A percentile compares a stretch with the other conserved stretches of the same genome.
These are phyloP conservation scores for Ctenomys sociabilis DNA, from an alignment of 2,113 vertebrate species.

Conservation along the genomic window DNA sequence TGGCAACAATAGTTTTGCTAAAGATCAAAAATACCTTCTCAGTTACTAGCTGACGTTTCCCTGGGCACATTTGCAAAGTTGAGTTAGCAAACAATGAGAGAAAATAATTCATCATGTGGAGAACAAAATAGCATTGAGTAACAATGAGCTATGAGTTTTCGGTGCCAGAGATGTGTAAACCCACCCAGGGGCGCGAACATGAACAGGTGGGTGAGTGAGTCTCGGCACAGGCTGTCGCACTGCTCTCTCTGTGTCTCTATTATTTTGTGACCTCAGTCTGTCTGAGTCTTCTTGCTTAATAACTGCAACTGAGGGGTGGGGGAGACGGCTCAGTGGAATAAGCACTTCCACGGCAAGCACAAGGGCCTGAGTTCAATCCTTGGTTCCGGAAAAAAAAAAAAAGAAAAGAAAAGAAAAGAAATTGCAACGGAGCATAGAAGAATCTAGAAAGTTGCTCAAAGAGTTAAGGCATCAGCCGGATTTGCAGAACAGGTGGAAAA, in stretches of 20 bases:
- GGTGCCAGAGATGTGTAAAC: not conserved
- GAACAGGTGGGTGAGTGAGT: accelerated
- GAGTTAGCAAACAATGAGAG: not conserved
- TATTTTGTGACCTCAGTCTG: not conserved
- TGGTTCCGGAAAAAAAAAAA: too few relatives aligned
- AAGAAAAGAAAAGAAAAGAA: too few relatives aligned
- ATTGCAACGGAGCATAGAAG: not conserved
- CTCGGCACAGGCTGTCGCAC: accelerated
- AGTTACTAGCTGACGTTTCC: not conserved
- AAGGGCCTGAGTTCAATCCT: too few relatives aligned
- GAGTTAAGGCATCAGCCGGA: too few relatives aligned
- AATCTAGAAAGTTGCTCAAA: not conserved
- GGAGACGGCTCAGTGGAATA: too few relatives aligned
- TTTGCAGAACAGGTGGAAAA: not conserved
- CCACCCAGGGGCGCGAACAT: not conserved
- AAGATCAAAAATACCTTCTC: not conserved
- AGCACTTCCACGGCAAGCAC: too few relatives aligned
- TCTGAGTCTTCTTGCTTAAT: not conserved
- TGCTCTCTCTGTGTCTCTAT: too few relatives aligned
- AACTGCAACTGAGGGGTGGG: not conserved
- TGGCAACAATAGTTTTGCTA: not conserved
- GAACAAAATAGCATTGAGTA: not conserved
- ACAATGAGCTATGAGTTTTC: not conserved
- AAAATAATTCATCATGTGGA: not conserved
- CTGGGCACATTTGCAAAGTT: not conserved